Evolutionary conservation across 2,888 invertebrate genomes (phyloP), one percentile per base, ranked within the genome.

Genomic region (Phymatocera aterrima): DNA sequence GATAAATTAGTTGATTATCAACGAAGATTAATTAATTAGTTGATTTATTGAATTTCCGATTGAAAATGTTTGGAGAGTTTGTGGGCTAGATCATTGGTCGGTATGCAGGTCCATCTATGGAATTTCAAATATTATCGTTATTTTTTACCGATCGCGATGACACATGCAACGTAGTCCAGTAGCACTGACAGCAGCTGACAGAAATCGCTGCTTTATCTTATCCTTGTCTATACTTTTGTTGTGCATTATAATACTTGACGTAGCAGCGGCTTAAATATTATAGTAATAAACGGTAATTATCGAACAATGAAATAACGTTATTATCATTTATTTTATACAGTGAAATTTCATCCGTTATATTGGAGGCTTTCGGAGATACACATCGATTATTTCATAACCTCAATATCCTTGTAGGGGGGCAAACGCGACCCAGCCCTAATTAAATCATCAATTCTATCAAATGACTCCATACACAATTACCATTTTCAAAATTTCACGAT

Each of bases 341-440:
- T 68, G 43, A 28, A 18, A 51, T 28, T 3, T 18, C 15, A 6
- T 4, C 34, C 12, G 4, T 18, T n/a, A 48, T 12, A 10, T 18
- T 5, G 8, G 4, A 57, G 57, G 15, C 8, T 28, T 6, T 40
- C n/a, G 21, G 57, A 57, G 57, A 15, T 8, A 15, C 12, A 57
- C 15, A 21, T 60, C 24, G 34, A 28, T 75, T n/a, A 40, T 12
- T 57, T 10, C 57, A 37, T 75, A 75, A 75, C 75, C 75, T 75
- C 57, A 40, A 43, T 40, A 24, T 75, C 75, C 24, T 57, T 54
- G 75, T 60, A 75, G 75, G 75, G 75, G 75, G 75, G 12, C 21
- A 40, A 75, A n/a, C n/a, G n/a, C 12, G 75, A 60, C 75, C 75
- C 75, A 75, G 40, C 75, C 75, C 75, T 75, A 75, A 75, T 75